Evolutionary conservation across 1,140 invertebrate species (phyloP), one percentile per base, ranked within the genome.

Genomic region (Papilio machaon): DNA sequence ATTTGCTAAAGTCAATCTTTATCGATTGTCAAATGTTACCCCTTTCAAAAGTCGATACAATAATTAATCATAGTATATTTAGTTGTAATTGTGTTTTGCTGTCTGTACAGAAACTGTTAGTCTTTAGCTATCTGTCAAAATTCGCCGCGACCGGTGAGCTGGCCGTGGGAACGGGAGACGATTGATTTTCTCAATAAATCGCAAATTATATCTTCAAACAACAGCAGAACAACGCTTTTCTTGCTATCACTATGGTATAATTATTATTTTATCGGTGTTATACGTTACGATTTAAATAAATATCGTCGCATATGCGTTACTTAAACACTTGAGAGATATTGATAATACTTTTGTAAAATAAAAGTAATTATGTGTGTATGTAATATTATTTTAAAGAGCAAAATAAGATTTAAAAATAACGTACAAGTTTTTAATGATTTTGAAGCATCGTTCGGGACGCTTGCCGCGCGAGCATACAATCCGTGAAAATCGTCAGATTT

Each of bases 91-190:
- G 52, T 74, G 84, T 3, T 86, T 76, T 93, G 82, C 88, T 87
- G 83, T 87, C 92, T 60, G 86, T 94, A 93, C 91, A 73, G n/a
- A 78, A 81, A 85, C 85, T 84, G 88, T 87, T 89, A 87, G 88
- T 89, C 91, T 83, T 87, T 85, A 90, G 90, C 87, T 92, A 92
- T 92, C 92, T 92, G 92, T 94, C 93, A 94, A 94, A 94, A 94
- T 94, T 94, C 93, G 92, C 92, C 83, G 81, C 92, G 92, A 89
- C 90, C 92, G 92, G 93, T 93, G 92, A 87, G 86, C 86, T 77
- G 81, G 87, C 85, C 92, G 92, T 94, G 93, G 93, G 92, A 94
- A 93, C 91, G 87, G 76, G 83, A 81, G 84, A 80, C 88, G 87
- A 88, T 88, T 84, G 84, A 82, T 90, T 91, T 93, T 94, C 93